Base-by-base conservation (phyloP, 2,888 invertebrate species). In the Troides oblongomaculatus region DNA sequence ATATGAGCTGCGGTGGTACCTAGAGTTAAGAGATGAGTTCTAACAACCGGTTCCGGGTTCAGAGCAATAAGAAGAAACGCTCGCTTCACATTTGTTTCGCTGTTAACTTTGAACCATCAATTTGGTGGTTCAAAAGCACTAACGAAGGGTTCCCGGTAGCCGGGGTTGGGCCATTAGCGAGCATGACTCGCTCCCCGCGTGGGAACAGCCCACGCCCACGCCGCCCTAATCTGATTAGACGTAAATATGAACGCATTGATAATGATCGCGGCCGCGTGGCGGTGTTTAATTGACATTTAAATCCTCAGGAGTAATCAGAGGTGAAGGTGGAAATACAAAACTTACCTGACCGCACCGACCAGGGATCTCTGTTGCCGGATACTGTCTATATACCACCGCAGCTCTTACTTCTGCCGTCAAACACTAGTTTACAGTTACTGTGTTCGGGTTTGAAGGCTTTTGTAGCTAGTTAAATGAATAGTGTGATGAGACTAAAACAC, bases 161-260 rank as follows among this genome's bases (percentile, higher is more conserved):
- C 50, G 64, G 73, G 69, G 76, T 62, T 70, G 57, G 53, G 60
- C 74, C 74, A 79, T 79, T 79, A 79, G 76, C 70, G 77, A 74
- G 76, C 75, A 77, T 79, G 79, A 77, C 77, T 77, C 71, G 77
- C 76, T 36, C 62, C 57, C 62, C 70, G 64, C 71, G 73, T 75
- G 73, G 73, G 72, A 75, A 71, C 61, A 43, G 39, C 65, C 53
- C 64, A 39, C 63, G 62, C 66, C 62, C 63, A 69, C 70, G 70
- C 63, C 56, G 57, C 61, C 59, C 70, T 72, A 72, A 73, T 73
- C 72, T 64, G 69, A 72, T 72, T 74, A 72, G 61, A 71, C 60
- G 68, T 73, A 50, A 68, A 69, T 61, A 64, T 23, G n/a, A 60
- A 30, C 43, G 62, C 30, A 46, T 63, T 59, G 68, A 50, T 62